Conservation (phyloP, 2,888 invertebrate species). For the Hirtodrosophila confusa region DNA sequence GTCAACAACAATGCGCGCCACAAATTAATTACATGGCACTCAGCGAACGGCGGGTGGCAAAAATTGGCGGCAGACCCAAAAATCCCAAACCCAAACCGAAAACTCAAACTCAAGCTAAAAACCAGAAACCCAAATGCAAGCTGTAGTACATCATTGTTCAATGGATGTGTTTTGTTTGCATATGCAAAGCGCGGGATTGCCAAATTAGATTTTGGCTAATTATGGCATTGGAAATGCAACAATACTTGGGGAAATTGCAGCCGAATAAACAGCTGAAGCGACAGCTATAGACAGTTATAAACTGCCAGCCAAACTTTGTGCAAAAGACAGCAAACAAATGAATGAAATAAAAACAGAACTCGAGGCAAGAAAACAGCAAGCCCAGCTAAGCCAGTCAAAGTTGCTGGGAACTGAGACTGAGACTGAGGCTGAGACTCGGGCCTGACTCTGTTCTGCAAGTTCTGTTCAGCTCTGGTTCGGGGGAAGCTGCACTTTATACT, state of each 20-base stretch:
- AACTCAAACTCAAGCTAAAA: conserved; percentile 13
- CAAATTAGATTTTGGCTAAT: conserved; percentile 74
- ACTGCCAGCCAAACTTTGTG: conserved; percentile 35
- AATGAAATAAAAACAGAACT: conserved; percentile 41
- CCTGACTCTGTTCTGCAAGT: not conserved
- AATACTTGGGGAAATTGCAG: conserved; percentile 37
- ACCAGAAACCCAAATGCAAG: conserved; percentile 9
- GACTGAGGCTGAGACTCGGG: conserved; percentile 3
- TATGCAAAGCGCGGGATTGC: conserved; percentile 57
- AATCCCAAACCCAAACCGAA: conserved; percentile 9
- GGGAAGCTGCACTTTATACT: conserved; percentile 71
- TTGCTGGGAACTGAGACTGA: conserved; percentile 21
- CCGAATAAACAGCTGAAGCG: conserved; percentile 9
- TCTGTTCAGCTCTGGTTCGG: conserved; percentile 9
- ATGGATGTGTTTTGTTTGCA: conserved; percentile 38
- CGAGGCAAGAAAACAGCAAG: conserved; percentile 14
- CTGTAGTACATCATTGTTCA: conserved; percentile 44
- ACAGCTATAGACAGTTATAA: conserved; percentile 30
- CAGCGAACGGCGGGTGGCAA: conserved; percentile 29
- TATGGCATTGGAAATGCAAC: conserved; percentile 72
- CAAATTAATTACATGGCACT: conserved; percentile 71
- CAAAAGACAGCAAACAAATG: conserved; percentile 36
- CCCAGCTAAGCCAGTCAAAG: conserved; percentile 13
- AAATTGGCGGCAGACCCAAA: conserved; percentile 7
- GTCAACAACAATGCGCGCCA: conserved; percentile 73